These are phyloP conservation scores for Coluber constrictor DNA, from an alignment of 2,797 vertebrate species.

Conservation along the genomic window DNA sequence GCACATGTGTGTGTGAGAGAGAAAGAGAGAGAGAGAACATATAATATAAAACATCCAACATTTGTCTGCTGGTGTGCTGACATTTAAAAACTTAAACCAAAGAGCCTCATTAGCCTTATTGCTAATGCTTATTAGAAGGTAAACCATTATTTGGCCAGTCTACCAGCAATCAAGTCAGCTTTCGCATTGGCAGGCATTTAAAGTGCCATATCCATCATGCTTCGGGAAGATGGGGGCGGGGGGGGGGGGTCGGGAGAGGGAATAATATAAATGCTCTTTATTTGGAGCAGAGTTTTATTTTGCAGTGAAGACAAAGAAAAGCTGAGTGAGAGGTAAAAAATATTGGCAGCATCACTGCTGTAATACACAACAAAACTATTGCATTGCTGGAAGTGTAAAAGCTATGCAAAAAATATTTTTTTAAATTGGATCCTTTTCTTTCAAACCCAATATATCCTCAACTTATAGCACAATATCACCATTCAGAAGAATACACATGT, in stretches of 20 bases:
- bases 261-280: constrained; percentile 24
- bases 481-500: background rate
- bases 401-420: background rate
- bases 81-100: constrained; percentile 32
- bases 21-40: background rate
- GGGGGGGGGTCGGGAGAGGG: too few species aligned
- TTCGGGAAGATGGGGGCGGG: rapidly evolving
- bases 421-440: background rate
- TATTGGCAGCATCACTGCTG: background rate
- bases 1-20: background rate
- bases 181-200: constrained; percentile 46
- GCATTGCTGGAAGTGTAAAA: background rate
- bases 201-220: constrained; percentile 25
- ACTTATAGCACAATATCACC: background rate
- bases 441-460: background rate
- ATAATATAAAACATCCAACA: background rate
- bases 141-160: constrained; percentile 35
- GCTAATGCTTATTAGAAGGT: constrained; percentile 49
- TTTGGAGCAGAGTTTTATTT: constrained; percentile 44
- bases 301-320: constrained; percentile 33
- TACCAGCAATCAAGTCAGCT: constrained; percentile 55
- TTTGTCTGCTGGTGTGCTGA: constrained; percentile 36
- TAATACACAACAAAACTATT: background rate
- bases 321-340: background rate
- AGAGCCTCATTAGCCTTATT: constrained; percentile 48